These are phyloP conservation scores for Penaeus japonicus DNA, from an alignment of 1,140 invertebrate species.

Conservation along the genomic window DNA sequence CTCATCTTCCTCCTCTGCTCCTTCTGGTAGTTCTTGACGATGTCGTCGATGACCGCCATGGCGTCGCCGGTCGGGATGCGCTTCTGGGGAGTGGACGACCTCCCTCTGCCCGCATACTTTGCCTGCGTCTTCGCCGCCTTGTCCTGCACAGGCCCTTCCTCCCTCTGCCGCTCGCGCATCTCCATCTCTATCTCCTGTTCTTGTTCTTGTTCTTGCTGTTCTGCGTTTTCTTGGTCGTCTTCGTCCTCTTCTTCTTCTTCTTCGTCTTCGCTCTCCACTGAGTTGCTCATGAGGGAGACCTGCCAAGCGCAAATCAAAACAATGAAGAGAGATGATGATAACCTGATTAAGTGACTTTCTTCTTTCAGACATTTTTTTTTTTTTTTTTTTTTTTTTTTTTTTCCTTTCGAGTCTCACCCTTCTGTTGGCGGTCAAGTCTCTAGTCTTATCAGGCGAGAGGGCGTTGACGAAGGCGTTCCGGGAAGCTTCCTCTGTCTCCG, in stretches of 20 bases:
- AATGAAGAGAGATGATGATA: too few relatives aligned
- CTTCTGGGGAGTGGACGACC: background rate
- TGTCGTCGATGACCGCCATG: constrained; percentile 58
- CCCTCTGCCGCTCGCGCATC: background rate
- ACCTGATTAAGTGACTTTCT: too few relatives aligned
- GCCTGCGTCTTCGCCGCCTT: background rate
- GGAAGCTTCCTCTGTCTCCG: background rate
- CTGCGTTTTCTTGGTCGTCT: background rate
- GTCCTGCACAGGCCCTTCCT: background rate
- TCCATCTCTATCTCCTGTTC: constrained; percentile 13
- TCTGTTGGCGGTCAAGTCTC: too few relatives aligned
- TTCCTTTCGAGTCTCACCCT: too few relatives aligned
- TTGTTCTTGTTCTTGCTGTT: constrained; percentile 6
- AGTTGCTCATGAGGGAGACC: constrained; percentile 39
- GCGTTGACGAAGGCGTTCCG: background rate
- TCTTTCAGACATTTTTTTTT: too few relatives aligned
- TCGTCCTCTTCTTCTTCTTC: background rate
- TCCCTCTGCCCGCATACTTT: background rate
- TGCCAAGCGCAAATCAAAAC: background rate
- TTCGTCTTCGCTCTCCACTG: constrained; percentile 10
- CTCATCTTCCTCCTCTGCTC: constrained; percentile 54
- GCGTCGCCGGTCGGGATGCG: constrained; percentile 42
- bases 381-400: too few relatives aligned
- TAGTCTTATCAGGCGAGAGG: background rate
- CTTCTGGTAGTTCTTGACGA: constrained; percentile 58